Conservation (phyloP, 2,888 invertebrate genomes). For the Oscheius sp. region DNA sequence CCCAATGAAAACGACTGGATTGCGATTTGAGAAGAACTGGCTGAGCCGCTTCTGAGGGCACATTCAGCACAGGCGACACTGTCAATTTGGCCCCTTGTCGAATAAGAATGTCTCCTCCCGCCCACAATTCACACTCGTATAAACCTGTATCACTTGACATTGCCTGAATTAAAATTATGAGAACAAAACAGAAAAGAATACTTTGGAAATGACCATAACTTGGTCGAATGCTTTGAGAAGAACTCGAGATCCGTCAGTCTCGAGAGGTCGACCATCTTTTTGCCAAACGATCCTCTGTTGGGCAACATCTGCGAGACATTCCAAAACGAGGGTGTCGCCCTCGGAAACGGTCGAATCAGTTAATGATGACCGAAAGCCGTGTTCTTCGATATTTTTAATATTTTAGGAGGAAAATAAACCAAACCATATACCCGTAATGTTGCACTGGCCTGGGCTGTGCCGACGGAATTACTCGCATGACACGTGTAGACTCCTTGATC, state of each 20-base stretch:
- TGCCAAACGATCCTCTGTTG: slow-evolving; percentile 42
- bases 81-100: slow-evolving; percentile 38
- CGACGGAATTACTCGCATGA: slow-evolving; percentile 51
- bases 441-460: slow-evolving; percentile 48
- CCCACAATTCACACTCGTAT: slow-evolving; percentile 59
- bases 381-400: slow-evolving; percentile 24
- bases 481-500: slow-evolving; percentile 58
- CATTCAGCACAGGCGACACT: background rate
- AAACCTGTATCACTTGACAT: slow-evolving; percentile 45
- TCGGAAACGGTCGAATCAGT: slow-evolving; percentile 33
- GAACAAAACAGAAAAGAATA: background rate
- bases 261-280: slow-evolving; percentile 22
- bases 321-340: slow-evolving; percentile 41
- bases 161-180: slow-evolving; percentile 22
- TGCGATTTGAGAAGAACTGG: background rate
- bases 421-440: slow-evolving; percentile 48
- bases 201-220: slow-evolving; percentile 35
- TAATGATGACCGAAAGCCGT: slow-evolving; percentile 32
- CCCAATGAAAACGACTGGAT: background rate
- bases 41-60: slow-evolving; percentile 22
- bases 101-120: slow-evolving; percentile 43
- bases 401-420: background rate
- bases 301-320: slow-evolving; percentile 46
- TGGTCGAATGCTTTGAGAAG: slow-evolving; percentile 33
- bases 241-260: background rate